Evolutionary conservation across 2,888 invertebrate species (phyloP).

Genomic region (Calameuta filiformis): DNA sequence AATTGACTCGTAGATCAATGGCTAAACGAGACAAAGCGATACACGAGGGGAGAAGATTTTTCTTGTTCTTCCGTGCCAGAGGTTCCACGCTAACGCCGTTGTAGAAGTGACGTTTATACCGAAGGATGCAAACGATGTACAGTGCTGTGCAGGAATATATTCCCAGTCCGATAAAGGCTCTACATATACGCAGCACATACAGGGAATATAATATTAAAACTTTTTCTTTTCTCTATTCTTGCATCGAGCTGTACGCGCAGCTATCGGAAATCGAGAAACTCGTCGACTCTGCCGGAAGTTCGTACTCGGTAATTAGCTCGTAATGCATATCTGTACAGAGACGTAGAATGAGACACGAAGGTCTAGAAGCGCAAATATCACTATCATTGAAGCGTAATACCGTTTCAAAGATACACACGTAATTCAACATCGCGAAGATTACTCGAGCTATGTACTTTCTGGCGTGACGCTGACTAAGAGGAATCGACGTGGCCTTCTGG

Average conservation of each 20-base stretch:
- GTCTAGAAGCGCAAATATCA: background rate
- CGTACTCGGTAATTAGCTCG: background rate
- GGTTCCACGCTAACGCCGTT: background rate
- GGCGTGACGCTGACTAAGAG: background rate
- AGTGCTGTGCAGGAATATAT: background rate
- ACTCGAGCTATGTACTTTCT: background rate
- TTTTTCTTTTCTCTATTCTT: background rate
- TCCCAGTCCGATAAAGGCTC: background rate
- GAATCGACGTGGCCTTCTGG: background rate
- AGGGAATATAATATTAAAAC: background rate
- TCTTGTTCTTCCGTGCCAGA: background rate
- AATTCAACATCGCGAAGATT: background rate
- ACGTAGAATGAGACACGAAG: background rate
- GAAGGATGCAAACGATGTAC: background rate
- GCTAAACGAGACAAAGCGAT: background rate
- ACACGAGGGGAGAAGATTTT: background rate
- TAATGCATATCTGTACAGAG: background rate
- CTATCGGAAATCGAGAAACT: background rate
- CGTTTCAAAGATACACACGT: background rate
- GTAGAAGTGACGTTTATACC: background rate
- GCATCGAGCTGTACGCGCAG: background rate
- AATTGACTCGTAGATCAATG: background rate
- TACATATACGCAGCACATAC: background rate
- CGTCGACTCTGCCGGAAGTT: background rate
- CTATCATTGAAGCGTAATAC: background rate